A percentile compares a stretch with the other conserved stretches of the same genome.
These are phyloP conservation scores for Pristiophorus japonicus DNA, from an alignment of 2,113 vertebrate genomes.

Conservation along the genomic window DNA sequence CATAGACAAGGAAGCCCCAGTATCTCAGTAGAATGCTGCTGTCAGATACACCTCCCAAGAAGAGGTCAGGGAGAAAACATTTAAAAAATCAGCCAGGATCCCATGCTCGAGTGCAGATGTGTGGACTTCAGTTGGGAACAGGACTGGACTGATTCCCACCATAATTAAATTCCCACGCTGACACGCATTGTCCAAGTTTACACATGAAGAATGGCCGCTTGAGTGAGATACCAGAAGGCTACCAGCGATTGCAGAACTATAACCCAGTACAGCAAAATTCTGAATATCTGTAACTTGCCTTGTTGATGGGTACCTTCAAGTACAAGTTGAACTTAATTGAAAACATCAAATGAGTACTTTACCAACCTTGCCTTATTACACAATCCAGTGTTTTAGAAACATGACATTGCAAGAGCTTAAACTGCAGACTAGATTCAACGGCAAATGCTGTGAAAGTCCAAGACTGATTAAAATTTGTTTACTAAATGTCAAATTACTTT, in stretches of 20 bases:
- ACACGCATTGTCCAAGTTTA: not conserved
- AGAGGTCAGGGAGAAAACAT: not conserved
- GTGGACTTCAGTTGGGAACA: not conserved
- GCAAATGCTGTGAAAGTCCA: not conserved
- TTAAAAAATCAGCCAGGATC: not conserved
- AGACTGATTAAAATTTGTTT: not conserved
- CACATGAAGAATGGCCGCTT: not conserved
- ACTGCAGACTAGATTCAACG: not conserved
- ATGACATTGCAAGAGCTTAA: not conserved
- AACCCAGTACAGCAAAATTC: not conserved
- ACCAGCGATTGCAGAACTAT: not conserved
- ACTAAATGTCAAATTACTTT: not conserved
- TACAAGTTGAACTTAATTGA: not conserved
- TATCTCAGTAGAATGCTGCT: not conserved
- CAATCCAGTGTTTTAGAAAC: not conserved
- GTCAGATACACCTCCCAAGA: not conserved
- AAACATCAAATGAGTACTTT: not conserved
- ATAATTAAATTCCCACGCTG: not conserved
- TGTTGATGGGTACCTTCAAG: not conserved
- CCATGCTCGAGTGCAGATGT: not conserved
- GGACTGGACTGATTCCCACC: not conserved
- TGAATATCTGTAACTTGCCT: not conserved
- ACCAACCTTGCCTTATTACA: not conserved
- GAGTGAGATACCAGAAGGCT: not conserved
- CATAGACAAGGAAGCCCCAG: not conserved